phyloP scores from a whole-genome alignment of 2,888 invertebrate species.

The Philereme transversata region DNA sequence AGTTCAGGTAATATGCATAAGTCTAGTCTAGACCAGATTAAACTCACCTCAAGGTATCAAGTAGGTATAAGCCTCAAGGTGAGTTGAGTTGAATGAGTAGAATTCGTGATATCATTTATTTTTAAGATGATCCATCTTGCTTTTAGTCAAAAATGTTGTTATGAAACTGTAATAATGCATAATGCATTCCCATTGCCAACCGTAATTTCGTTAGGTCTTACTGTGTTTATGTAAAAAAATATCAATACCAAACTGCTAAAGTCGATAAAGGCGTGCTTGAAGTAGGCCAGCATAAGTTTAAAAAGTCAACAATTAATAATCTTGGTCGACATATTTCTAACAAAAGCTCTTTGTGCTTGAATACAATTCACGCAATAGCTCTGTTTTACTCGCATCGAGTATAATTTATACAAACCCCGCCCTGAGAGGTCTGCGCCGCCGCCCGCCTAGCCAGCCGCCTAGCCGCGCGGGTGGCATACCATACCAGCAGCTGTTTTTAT shows the following conservation, averaged over 20 bases:
- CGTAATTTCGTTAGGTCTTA: too few species aligned
- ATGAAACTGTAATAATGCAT: too few species aligned
- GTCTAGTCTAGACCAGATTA: constrained; percentile 8
- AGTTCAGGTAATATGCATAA: not conserved
- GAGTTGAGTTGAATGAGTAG: too few species aligned
- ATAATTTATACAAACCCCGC: constrained; percentile 56
- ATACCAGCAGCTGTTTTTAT: constrained; percentile 35
- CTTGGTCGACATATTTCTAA: constrained; percentile 36
- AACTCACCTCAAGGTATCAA: not conserved
- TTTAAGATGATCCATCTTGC: too few species aligned
- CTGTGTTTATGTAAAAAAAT: not conserved
- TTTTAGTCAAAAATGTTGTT: too few species aligned
- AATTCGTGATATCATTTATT: too few species aligned
- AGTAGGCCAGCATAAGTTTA: constrained; percentile 26
- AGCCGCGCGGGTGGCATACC: constrained; percentile 28
- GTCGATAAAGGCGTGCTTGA: constrained; percentile 16
- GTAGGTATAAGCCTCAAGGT: too few species aligned
- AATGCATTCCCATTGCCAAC: too few species aligned
- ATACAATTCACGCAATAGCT: constrained; percentile 59
- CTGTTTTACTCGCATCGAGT: constrained; percentile 41
- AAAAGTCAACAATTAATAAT: constrained; percentile 33
- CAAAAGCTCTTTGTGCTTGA: constrained; percentile 58
- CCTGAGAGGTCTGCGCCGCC: constrained; percentile 44
- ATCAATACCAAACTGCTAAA: not conserved
- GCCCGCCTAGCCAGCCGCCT: constrained; percentile 29